Evolutionary conservation across 1,140 invertebrate species (phyloP), one percentile per base, ranked within the genome.

Genomic region (Olivierus martensii): DNA sequence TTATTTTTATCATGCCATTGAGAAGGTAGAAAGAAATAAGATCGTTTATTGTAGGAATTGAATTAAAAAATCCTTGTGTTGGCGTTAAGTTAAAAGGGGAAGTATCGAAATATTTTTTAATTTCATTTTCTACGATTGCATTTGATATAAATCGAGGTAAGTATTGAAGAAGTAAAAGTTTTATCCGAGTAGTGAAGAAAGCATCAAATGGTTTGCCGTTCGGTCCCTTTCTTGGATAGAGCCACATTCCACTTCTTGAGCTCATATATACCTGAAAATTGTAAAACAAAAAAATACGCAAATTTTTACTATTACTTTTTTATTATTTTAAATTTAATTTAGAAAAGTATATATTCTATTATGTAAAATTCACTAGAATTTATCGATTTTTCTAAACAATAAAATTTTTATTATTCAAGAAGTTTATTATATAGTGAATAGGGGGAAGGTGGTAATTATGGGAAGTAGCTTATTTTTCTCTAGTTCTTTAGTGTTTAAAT

Each of bases 21-120:
- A 70, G 62, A 17, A 76, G 64, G 19, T 70, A 63, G 48, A 71
- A 68, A 3, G 73, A 70, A 5, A 76, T 56, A 18, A 70, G 67
- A 56, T 76, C 74, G 54, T 73, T 75, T 6, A 76, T 69, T 21
- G 72, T 74, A 6, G 73, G 71, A 60, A 76, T 73, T 43, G 73
- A 71, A 14, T 61, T 57, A 28, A 65, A 64, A 11, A 68, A 17
- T 12, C 64, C 37, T 52, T 74, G 69, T n/a, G 63, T 54, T 22
- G 72, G 73, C 50, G 66, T 63, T 17, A 75, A 56, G 18, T 66
- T 62, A 57, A 68, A 75, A 6, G 66, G 38, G 28, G 66, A 65
- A 52, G 75, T 72, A 56, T 73, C 67, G 58, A 76, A 72, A 17
- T 50, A 54, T 12, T 49, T 10, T 14, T 56, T 38, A 2, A 56